Evolutionary conservation across 2,888 invertebrate species (phyloP), one percentile per base, ranked within the genome.

Genomic region (Poecilobothrus nobilitatus): DNA sequence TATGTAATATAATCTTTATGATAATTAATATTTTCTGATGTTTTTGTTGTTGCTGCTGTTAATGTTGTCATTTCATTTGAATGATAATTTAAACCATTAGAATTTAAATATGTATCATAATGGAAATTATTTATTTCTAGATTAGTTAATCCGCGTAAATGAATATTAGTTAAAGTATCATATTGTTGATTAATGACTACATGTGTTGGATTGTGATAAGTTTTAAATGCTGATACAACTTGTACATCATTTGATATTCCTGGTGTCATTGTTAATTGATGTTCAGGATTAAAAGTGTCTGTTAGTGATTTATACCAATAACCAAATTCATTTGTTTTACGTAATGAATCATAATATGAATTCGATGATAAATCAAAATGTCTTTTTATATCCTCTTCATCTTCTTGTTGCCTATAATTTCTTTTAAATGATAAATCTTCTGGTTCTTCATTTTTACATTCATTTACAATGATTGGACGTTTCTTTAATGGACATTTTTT

Each of bases 401-500:
- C 33, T 71, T 74, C 8, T 18, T 1, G 21, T 20, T 21, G 10
- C 5, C 5, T 53, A 53, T 12, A 1, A 34, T 9, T 70, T 63
- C 64, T 75, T 74, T 68, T 76, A 21, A 81, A 68, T 33, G 81
- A 81, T 15, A 81, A 74, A 76, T 81, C 81, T 73, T 79, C 78
- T 9, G 81, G 81, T 67, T 77, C 74, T 3, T 80, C 78, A 66
- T 74, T 72, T 15, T 70, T 69, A 1, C 34, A 87, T 79, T 87
- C 85, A 78, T 87, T 85, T 81, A 88, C 84, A 75, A 89, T 86
- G 76, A 93, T 89, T 72, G 94, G 94, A 82, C 94, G 89, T 86
- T 94, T 94, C 84, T 94, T 94, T 75, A 94, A 86, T 82, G 94
- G 94, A 79, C 94, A 94, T 83, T 91, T 89, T 79, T 92, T 92